Base-by-base conservation (phyloP, 2,113 vertebrate species). In the Rhinolophus sinicus region DNA sequence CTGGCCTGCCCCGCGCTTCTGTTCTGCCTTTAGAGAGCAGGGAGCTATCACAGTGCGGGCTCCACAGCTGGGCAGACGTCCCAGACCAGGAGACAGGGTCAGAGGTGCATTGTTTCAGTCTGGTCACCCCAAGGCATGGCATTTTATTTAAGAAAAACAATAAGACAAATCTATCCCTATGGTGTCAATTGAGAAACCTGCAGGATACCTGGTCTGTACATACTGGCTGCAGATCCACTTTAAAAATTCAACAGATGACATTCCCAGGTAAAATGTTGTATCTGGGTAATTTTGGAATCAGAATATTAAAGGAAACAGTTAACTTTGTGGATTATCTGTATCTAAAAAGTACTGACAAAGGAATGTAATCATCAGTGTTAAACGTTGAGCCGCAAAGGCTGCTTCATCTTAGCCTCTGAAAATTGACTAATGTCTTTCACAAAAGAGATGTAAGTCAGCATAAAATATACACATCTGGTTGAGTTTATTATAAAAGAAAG, bases 401-500 rank as follows among this genome's bases (percentile, higher is more conserved):
- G 50, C 50, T 88, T 69, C 40, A 47, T 91, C n/a, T 95, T 58
- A 70, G 52, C 87, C 88, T 75, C 83, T 73, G 86, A 69, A 47
- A 69, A 30, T 70, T 33, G 19, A 52, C 77, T 69, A 9, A 50
- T 54, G 3, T 54, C 28, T 62, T 76, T 92, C 95, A 72, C 75
- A 78, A 90, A 75, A 93, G 56, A 33, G 60, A 38, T 5, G 12
- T 2, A 89, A 72, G 72, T 73, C 11, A 44, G 62, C 44, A 40
- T 88, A 72, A 82, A 50, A 62, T 16, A 78, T 47, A 33, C 70
- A 72, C 52, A 69, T 40, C 67, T 82, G 56, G 60, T 47, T 92
- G 86, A 80, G 47, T 86, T 91, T 93, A 30, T 91, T 86, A 64
- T 93, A 89, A 80, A 47, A 81, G 64, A 47, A 85, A 78, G 84